phyloP scores from a whole-genome alignment of 2,797 vertebrate species.

The Cottoperca gobio region DNA sequence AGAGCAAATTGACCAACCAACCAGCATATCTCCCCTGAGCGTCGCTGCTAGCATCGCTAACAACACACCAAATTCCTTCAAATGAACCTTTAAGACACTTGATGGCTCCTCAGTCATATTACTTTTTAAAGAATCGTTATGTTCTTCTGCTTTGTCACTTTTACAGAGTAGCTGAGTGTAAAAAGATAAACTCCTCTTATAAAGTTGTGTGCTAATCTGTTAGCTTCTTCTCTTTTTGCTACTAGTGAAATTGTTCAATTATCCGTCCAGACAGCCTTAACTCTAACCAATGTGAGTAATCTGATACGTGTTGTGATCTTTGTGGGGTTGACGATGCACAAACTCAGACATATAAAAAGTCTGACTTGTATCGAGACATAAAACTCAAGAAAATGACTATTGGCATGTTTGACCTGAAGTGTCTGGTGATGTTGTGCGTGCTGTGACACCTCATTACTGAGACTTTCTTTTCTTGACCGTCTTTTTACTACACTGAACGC shows the following conservation, averaged over 20 bases:
- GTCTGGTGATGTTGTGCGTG: background rate
- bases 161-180: too few species aligned
- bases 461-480: background rate
- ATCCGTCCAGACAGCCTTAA: background rate
- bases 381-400: background rate
- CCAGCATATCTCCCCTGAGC: background rate
- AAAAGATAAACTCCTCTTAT: too few species aligned
- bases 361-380: too few species aligned
- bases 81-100: constrained; percentile 5
- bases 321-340: too few species aligned
- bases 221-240: too few species aligned
- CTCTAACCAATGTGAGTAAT: background rate
- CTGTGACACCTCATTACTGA: constrained; percentile 13
- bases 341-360: too few species aligned
- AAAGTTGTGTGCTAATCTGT: background rate
- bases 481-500: constrained; percentile 1
- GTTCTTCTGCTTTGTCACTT: background rate
- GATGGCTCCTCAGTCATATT: constrained; percentile 2
- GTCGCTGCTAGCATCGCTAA: background rate
- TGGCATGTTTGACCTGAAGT: background rate
- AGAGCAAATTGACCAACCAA: background rate
- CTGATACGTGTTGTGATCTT: too few species aligned
- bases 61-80: background rate
- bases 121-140: constrained; percentile 24
- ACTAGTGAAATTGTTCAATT: too few species aligned